These are phyloP conservation scores for Hycleus phaleratus DNA, from an alignment of 1,140 invertebrate genomes.

Conservation along the genomic window DNA sequence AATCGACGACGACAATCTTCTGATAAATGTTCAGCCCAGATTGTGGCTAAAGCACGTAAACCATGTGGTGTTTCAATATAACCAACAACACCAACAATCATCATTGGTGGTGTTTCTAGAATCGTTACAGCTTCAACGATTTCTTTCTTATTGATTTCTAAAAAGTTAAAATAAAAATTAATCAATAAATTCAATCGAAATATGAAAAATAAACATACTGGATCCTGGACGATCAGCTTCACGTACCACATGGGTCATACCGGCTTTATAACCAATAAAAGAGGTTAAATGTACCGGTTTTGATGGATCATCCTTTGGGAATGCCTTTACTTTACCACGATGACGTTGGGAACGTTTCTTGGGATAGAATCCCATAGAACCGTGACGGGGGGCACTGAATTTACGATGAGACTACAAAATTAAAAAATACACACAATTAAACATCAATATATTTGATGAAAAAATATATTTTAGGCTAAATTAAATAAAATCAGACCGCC, in stretches of 20 bases:
- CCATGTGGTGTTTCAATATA: slow-evolving; percentile 99
- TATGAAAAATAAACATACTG: slow-evolving; percentile 62
- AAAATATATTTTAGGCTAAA: not conserved
- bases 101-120: slow-evolving; percentile 96
- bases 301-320: slow-evolving; percentile 95
- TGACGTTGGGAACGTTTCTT: slow-evolving; percentile 93
- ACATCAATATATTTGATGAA: not conserved
- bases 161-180: slow-evolving; percentile 4
- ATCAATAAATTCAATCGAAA: not conserved
- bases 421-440: slow-evolving; percentile 1
- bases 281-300: slow-evolving; percentile 98
- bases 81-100: slow-evolving; percentile 94
- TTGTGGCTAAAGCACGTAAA: slow-evolving; percentile 85
- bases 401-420: slow-evolving; percentile 94
- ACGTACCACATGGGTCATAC: slow-evolving; percentile 99
- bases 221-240: slow-evolving; percentile 98
- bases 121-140: slow-evolving; percentile 98
- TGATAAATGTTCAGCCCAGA: slow-evolving; percentile 97
- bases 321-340: slow-evolving; percentile 98
- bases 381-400: slow-evolving; percentile 98
- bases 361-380: slow-evolving; percentile 98
- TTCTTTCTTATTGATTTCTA: slow-evolving; percentile 99
- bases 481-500: slow-evolving; percentile 45
- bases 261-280: slow-evolving; percentile 97
- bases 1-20: slow-evolving; percentile 97